Evolutionary conservation across 2,113 vertebrate species (phyloP).

Genomic region (Anas platyrhynchos): DNA sequence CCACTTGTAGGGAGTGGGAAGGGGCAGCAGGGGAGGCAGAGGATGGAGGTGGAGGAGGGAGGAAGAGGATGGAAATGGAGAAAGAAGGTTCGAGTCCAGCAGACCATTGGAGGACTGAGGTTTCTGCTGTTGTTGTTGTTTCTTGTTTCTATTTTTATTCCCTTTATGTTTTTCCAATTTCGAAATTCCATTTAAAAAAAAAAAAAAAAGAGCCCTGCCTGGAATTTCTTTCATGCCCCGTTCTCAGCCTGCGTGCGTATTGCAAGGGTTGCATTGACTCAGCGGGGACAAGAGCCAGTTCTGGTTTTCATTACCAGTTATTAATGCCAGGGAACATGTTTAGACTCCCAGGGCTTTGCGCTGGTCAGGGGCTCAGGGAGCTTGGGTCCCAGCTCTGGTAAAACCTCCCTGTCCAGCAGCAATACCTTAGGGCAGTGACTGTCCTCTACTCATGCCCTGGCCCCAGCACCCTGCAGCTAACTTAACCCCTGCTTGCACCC

Average conservation of each 20-base stretch:
- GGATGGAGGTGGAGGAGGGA: neutral
- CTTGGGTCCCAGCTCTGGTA: conserved; percentile 67
- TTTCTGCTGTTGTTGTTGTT: neutral
- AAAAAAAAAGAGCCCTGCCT: conserved; percentile 37
- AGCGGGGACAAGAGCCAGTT: conserved; percentile 73
- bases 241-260: conserved; percentile 73
- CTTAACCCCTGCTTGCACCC: neutral
- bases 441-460: neutral
- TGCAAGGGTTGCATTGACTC: conserved; percentile 79
- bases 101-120: conserved; percentile 12
- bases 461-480: neutral
- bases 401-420: neutral
- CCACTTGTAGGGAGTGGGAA: neutral
- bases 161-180: conserved; percentile 69
- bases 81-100: neutral
- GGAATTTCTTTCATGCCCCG: conserved; percentile 78
- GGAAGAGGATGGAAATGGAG: neutral
- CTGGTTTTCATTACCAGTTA: conserved; percentile 86
- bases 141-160: conserved; percentile 70
- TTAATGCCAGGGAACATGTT: conserved; percentile 80
- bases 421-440: neutral
- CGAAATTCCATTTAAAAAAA: conserved; percentile 49
- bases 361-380: conserved; percentile 72
- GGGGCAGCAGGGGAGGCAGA: neutral
- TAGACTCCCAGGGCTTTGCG: conserved; percentile 66